These are phyloP conservation scores for Cololabis saira DNA, from an alignment of 2,113 vertebrate genomes.

Conservation along the genomic window DNA sequence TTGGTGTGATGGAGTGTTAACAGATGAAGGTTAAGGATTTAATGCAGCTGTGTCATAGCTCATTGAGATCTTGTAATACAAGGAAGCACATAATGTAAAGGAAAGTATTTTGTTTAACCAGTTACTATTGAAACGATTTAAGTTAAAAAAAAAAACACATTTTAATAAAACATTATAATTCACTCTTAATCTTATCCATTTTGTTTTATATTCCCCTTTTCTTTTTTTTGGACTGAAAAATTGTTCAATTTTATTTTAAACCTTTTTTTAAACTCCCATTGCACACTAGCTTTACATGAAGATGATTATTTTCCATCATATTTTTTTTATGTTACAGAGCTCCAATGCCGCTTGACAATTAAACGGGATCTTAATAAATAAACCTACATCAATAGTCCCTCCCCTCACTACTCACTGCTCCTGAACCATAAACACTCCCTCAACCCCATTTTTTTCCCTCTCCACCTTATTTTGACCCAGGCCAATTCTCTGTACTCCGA, in stretches of 20 bases:
- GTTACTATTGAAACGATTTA: constrained; percentile 28
- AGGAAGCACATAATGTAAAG: not conserved
- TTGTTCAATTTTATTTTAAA: too few species aligned
- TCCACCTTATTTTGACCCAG: not conserved
- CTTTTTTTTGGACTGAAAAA: too few species aligned
- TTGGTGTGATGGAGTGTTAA: constrained; percentile 26
- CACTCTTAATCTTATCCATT: constrained; percentile 4
- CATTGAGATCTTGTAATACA: constrained; percentile 5
- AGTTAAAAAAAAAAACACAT: constrained; percentile 1
- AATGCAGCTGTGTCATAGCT: constrained; percentile 40
- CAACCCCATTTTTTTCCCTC: not conserved
- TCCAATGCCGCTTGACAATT: too few species aligned
- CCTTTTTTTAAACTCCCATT: too few species aligned
- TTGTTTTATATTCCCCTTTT: too few species aligned
- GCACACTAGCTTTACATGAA: too few species aligned
- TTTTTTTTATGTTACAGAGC: too few species aligned
- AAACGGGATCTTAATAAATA: too few species aligned
- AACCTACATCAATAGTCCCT: too few species aligned
- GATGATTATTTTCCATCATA: too few species aligned
- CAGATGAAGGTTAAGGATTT: constrained; percentile 56
- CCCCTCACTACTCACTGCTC: not conserved
- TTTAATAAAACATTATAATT: not conserved
- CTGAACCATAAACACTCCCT: not conserved
- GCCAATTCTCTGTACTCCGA: not conserved
- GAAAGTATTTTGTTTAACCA: constrained; percentile 15